These are phyloP conservation scores for Aviceda cuculoides DNA, from an alignment of 2,797 vertebrate species.

Conservation along the genomic window DNA sequence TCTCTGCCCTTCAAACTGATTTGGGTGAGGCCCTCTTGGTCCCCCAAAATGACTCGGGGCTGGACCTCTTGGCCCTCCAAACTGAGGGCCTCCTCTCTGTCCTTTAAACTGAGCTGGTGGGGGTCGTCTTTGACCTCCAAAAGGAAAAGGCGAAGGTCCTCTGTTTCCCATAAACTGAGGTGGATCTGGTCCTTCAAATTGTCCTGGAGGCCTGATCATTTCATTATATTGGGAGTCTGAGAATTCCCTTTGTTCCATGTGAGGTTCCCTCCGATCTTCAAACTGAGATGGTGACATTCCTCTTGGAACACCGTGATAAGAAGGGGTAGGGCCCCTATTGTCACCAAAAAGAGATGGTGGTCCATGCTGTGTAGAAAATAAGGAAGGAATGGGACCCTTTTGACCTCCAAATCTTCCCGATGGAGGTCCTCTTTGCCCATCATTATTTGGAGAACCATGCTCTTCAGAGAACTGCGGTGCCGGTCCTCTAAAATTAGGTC, in stretches of 20 bases:
- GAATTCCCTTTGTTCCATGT: constrained; percentile 80
- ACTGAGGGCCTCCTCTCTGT: constrained; percentile 73
- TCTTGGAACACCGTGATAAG: constrained; percentile 83
- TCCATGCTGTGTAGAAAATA: constrained; percentile 84
- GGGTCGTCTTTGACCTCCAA: constrained; percentile 84
- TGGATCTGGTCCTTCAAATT: constrained; percentile 77
- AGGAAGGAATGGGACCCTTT: constrained; percentile 83
- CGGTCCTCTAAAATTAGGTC: constrained; percentile 74
- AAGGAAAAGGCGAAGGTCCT: constrained; percentile 78
- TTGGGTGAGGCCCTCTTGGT: constrained; percentile 71
- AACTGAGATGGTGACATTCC: constrained; percentile 81
- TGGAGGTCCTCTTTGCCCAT: constrained; percentile 80
- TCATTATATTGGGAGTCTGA: constrained; percentile 77
- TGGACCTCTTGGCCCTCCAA: constrained; percentile 79
- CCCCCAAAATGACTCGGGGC: constrained; percentile 78
- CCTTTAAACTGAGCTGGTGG: constrained; percentile 73
- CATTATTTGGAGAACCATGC: constrained; percentile 54
- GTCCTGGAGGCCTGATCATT: constrained; percentile 69
- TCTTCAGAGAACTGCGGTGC: constrained; percentile 75
- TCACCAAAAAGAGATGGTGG: constrained; percentile 83
- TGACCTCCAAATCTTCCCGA: constrained; percentile 82
- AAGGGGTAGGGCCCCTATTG: constrained; percentile 78
- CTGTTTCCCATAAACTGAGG: constrained; percentile 80
- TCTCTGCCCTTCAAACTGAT: constrained; percentile 69
- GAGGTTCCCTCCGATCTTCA: constrained; percentile 82